Conservation (phyloP, 2,797 vertebrate genomes). For the Anolis apletophallus region DNA sequence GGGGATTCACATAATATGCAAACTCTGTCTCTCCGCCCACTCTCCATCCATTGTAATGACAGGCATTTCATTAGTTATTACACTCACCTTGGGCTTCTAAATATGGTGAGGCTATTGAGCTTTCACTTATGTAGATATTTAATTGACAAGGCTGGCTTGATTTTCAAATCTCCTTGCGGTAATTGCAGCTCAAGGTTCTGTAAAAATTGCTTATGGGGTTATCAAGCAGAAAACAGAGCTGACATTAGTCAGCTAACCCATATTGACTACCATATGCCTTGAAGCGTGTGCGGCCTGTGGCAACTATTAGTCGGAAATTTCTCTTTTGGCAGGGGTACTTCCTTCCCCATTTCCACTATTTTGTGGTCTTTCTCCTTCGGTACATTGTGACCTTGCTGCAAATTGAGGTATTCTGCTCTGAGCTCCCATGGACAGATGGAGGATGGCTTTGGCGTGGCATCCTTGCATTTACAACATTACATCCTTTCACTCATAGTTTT, state of each 20-base stretch:
- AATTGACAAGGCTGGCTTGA: conserved; percentile 42
- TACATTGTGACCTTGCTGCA: conserved; percentile 44
- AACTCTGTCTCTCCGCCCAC: not conserved
- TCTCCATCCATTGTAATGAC: not conserved
- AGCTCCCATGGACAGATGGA: conserved; percentile 52
- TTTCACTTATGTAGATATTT: not conserved
- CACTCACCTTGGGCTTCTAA: not conserved
- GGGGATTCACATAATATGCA: not conserved
- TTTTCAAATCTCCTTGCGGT: conserved; percentile 12
- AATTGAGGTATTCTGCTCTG: conserved; percentile 25
- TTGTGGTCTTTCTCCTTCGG: conserved; percentile 54
- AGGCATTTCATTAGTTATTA: conserved; percentile 44
- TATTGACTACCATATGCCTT: conserved; percentile 58
- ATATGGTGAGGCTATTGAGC: conserved; percentile 10
- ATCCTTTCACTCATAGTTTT: conserved; percentile 41
- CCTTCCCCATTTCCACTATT: conserved; percentile 26
- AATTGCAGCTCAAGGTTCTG: conserved; percentile 43
- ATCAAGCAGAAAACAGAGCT: conserved; percentile 54
- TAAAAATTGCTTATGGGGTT: conserved; percentile 7
- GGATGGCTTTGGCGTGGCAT: conserved; percentile 37
- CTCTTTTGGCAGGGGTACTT: not conserved
- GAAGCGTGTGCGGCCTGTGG: conserved; percentile 43
- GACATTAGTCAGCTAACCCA: conserved; percentile 46
- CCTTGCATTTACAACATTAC: conserved; percentile 32
- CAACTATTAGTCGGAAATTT: conserved; percentile 32